phyloP scores from a whole-genome alignment of 2,113 vertebrate genomes.

The Leptodactylus fuscus region DNA sequence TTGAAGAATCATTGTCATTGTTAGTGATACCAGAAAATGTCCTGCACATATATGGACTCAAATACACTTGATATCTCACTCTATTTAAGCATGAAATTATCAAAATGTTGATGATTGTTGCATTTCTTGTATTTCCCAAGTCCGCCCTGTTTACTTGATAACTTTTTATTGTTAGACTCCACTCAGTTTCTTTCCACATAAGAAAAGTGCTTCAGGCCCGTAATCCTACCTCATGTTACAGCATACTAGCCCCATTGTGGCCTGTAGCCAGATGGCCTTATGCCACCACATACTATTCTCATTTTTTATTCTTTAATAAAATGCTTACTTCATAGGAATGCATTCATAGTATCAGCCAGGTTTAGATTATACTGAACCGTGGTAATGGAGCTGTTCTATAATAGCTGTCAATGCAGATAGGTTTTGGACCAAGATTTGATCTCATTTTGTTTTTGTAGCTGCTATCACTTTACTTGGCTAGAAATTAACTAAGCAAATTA shows the following conservation, averaged over 20 bases:
- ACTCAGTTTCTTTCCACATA: slow-evolving; percentile 18
- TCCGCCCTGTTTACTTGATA: too few relatives aligned
- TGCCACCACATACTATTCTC: slow-evolving; percentile 38
- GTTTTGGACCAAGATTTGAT: slow-evolving; percentile 35
- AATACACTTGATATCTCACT: too few relatives aligned
- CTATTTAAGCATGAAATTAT: neutral
- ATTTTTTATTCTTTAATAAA: slow-evolving; percentile 35
- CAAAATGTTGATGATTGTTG: too few relatives aligned
- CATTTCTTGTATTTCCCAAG: too few relatives aligned
- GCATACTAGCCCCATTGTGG: slow-evolving; percentile 15
- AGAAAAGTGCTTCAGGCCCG: slow-evolving; percentile 31
- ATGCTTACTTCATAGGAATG: slow-evolving; percentile 50
- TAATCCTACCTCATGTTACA: slow-evolving; percentile 33
- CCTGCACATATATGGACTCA: too few relatives aligned
- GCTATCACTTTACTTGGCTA: slow-evolving; percentile 27
- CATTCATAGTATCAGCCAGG: slow-evolving; percentile 47
- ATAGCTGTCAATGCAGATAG: slow-evolving; percentile 40
- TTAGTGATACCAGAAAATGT: too few relatives aligned
- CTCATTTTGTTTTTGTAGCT: slow-evolving; percentile 31
- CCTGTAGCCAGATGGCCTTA: slow-evolving; percentile 30
- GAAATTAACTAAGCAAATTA: slow-evolving; percentile 29
- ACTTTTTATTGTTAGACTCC: slow-evolving; percentile 42
- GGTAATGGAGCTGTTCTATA: slow-evolving; percentile 50
- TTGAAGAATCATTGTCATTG: too few relatives aligned
- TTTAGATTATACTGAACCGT: slow-evolving; percentile 28